These are phyloP conservation scores for Eurytoma californica DNA, from an alignment of 2,888 invertebrate genomes.

Conservation along the genomic window DNA sequence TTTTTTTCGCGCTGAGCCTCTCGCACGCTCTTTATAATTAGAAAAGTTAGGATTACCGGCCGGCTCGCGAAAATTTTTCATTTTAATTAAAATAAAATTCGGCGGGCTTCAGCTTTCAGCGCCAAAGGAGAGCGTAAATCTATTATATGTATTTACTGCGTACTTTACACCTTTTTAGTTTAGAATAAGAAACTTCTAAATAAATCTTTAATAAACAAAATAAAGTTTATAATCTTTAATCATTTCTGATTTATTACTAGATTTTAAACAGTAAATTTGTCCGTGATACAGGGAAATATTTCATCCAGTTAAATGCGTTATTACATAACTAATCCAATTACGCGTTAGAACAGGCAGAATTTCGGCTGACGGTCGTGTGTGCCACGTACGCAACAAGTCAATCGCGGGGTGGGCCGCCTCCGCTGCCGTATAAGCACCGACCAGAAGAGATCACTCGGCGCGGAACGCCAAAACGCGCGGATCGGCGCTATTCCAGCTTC, in stretches of 20 bases:
- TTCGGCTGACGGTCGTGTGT: not conserved
- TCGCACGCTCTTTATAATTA: slow-evolving; percentile 40
- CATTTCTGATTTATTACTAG: no score
- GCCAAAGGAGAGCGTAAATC: not conserved
- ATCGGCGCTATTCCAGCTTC: slow-evolving; percentile 18
- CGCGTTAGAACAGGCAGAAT: not conserved
- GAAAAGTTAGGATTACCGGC: slow-evolving; percentile 43
- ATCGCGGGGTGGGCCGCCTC: not conserved
- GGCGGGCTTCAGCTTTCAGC: not conserved
- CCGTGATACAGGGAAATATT: no score
- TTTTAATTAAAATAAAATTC: slow-evolving; percentile 43
- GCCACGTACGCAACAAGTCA: slow-evolving; percentile 39
- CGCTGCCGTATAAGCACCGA: no score
- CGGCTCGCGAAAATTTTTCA: slow-evolving; percentile 29
- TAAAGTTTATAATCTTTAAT: no score
- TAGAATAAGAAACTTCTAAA: no score
- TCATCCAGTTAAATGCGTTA: not conserved
- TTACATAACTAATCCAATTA: not conserved
- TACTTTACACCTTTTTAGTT: no score
- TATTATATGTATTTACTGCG: not conserved
- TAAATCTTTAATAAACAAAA: no score
- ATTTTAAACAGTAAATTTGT: no score
- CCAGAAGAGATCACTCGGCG: no score
- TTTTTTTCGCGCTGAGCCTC: slow-evolving; percentile 17
- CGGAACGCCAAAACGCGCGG: slow-evolving; percentile 21